phyloP scores from a whole-genome alignment of 2,113 vertebrate genomes.

The Pimephales promelas region DNA sequence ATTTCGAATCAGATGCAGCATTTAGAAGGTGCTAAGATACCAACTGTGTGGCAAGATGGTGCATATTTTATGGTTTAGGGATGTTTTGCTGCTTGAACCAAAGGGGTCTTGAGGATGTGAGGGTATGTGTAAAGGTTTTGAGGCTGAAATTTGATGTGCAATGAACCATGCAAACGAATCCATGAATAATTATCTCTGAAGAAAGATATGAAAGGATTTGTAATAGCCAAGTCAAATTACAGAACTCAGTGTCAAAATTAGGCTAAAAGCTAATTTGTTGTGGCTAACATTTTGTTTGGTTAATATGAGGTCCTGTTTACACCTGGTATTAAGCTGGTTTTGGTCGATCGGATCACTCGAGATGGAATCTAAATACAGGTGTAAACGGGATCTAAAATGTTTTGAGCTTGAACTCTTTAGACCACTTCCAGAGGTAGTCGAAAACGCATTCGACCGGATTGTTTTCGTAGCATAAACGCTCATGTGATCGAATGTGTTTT shows the following conservation, averaged over 20 bases:
- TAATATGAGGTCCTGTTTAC: no score
- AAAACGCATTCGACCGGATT: no score
- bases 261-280: not conserved
- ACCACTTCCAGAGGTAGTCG: no score
- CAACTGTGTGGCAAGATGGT: not conserved
- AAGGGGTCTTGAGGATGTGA: not conserved
- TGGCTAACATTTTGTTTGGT: not conserved
- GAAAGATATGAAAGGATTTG: not conserved
- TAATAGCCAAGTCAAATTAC: not conserved
- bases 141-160: not conserved
- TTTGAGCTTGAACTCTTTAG: no score
- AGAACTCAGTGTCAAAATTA: not conserved
- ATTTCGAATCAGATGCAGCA: not conserved
- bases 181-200: not conserved
- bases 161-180: not conserved
- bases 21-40: not conserved
- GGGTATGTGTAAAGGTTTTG: not conserved
- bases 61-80: not conserved
- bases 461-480: no score
- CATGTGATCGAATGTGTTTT: no score
- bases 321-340: no score
- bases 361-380: no score
- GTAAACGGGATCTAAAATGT: no score
- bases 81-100: not conserved
- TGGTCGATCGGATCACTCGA: no score